These are phyloP conservation scores for Pachyuromys duprasi DNA, from an alignment of 2,797 vertebrate species.

Conservation along the genomic window DNA sequence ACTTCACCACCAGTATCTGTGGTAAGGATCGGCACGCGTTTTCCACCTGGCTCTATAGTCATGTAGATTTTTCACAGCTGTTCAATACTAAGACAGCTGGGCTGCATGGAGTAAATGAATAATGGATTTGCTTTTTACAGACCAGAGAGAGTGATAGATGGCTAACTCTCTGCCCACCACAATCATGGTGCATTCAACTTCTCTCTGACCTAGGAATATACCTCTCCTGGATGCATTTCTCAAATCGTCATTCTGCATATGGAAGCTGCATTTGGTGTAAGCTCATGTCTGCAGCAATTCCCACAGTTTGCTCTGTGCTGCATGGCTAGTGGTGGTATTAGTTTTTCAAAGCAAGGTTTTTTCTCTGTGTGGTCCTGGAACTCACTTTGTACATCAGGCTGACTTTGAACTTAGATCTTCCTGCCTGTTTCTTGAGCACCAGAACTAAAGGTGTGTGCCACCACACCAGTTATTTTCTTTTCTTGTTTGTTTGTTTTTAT, in stretches of 20 bases:
- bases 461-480: neutral
- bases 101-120: neutral
- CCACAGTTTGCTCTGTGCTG: neutral
- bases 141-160: neutral
- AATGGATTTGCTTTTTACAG: neutral
- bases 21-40: neutral
- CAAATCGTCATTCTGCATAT: neutral
- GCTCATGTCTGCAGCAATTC: neutral
- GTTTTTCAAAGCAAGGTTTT: neutral
- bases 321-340: neutral
- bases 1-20: neutral
- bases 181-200: neutral
- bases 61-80: neutral
- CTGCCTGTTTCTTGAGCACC: neutral
- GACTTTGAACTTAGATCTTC: neutral
- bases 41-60: neutral
- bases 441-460: neutral
- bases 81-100: neutral
- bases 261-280: neutral
- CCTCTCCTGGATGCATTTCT: neutral
- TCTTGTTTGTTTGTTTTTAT: neutral
- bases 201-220: neutral
- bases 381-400: neutral
- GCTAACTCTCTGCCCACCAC: neutral
- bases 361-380: neutral